Percentiles rank a stretch among this genome's conserved stretches.
phyloP scores from a whole-genome alignment of 2,113 vertebrate species.

The cattle (Bos taurus) region DNA sequence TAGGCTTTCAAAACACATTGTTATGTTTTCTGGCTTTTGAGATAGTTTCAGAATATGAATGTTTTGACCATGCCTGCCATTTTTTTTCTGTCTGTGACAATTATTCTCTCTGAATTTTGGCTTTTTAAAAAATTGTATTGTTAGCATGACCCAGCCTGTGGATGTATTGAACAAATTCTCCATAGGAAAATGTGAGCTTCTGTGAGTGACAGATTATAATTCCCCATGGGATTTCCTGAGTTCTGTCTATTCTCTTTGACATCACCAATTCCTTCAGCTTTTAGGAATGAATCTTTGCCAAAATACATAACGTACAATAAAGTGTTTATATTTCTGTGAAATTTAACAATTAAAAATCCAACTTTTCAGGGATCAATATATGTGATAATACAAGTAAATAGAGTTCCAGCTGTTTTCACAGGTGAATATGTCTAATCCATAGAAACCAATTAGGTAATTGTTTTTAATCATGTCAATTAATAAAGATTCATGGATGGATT shows the following conservation, averaged over 20 bases:
- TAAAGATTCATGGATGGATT: neutral
- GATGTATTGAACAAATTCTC: neutral
- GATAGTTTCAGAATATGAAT: neutral
- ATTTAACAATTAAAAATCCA: neutral
- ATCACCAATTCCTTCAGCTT: neutral
- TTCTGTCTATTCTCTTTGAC: neutral
- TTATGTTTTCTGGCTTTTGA: neutral
- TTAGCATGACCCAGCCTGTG: neutral
- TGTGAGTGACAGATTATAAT: neutral
- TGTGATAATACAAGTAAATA: conserved; percentile 11
- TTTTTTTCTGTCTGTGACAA: neutral
- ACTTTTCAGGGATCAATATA: neutral
- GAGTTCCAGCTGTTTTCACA: neutral
- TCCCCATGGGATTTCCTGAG: neutral
- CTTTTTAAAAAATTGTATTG: neutral
- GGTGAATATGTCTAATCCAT: neutral
- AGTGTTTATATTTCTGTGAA: conserved; percentile 37
- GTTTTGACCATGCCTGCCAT: neutral
- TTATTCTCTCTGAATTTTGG: neutral
- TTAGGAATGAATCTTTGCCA: neutral
- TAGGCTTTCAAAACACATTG: neutral
- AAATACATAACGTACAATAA: neutral
- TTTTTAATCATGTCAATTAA: conserved; percentile 14
- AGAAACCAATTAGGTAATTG: neutral
- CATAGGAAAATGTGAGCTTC: neutral